Evolutionary conservation across 37 sponge, comb jelly and placozoan genomes (phyloP).

Genomic region (Eunapius fragilis): DNA sequence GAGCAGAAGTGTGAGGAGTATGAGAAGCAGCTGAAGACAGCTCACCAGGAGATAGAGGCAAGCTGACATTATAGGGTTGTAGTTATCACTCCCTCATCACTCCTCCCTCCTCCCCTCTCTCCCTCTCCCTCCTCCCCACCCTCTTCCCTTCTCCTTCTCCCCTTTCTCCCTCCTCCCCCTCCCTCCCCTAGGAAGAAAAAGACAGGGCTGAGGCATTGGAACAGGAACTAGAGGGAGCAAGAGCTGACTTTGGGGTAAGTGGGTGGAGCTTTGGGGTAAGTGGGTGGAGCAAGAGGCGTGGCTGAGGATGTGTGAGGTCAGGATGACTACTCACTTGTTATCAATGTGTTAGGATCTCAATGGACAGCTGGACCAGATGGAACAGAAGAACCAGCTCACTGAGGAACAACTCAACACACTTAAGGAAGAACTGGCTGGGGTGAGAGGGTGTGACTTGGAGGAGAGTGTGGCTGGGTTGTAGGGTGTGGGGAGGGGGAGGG

Average conservation of each 20-base stretch:
- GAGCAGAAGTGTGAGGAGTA: slow-evolving; percentile 26
- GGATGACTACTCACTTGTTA: too few species aligned
- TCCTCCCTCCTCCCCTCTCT: neutral
- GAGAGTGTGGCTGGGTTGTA: neutral
- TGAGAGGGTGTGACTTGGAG: neutral
- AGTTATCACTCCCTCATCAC: neutral
- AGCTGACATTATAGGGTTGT: too few species aligned
- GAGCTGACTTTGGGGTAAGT: slow-evolving; percentile 49
- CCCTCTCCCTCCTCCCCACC: neutral
- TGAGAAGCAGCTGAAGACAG: slow-evolving; percentile 21
- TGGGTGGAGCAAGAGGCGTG: neutral
- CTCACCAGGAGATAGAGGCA: slow-evolving; percentile 21
- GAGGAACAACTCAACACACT: slow-evolving; percentile 10
- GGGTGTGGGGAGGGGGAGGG: neutral
- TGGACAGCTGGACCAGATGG: slow-evolving; percentile 47
- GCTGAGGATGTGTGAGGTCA: neutral
- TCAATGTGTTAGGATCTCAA: slow-evolving; percentile 72
- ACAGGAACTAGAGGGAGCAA: slow-evolving; percentile 62
- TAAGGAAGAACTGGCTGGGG: slow-evolving; percentile 15
- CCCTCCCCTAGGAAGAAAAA: slow-evolving; percentile 26
- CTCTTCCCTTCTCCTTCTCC: neutral
- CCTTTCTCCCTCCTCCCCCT: too few species aligned
- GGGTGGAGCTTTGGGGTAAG: neutral
- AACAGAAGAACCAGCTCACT: neutral
- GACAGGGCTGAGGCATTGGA: slow-evolving; percentile 49